Evolutionary conservation across 2,797 vertebrate species (phyloP), one percentile per base, ranked within the genome.

Genomic region (Scyliorhinus canicula): DNA sequence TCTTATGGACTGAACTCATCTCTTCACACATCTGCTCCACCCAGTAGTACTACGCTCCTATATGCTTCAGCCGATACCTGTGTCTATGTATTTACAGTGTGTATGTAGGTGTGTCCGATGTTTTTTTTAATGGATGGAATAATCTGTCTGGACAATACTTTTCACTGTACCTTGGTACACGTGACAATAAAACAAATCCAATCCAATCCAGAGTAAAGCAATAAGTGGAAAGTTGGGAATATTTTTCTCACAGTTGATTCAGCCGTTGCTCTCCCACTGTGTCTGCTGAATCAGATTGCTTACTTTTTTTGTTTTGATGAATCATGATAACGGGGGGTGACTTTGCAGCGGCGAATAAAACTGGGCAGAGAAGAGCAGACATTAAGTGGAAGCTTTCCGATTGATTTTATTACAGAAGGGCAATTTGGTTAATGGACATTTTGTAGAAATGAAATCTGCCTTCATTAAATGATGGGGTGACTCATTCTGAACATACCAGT

Each of bases 361-460:
- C 28, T 94, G 63, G 35, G n/a, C 63, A 71, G 65, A 74, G 93
- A 12, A 74, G 52, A 19, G 26, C 19, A 94, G 31, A 12, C 47
- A 52, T 16, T 69, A 93, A 52, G 31, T 31, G 28, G 44, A 71
- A 93, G 44, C 14, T 74, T 71, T 94, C 26, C 67, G 74, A 71
- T 19, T 35, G 14, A 71, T 74, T 71, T 69, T 93, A 93, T 69
- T 50, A 50, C 63, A 69, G 63, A 26, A 50, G 65, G 47, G 65
- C 93, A 71, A 71, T 94, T 94, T 69, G 9, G 52, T 71, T 74
- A 94, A 94, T 94, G 93, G 93, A 71, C 47, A 9, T 71, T 94
- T 94, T 71, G 74, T 35, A 52, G 65, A 71, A 50, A 94, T 94
- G 65, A 74, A 71, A 71, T n/a, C 47, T 94, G 93, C 28, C 67